Conservation (phyloP, 2,797 vertebrate species). For the Selene dorsalis region DNA sequence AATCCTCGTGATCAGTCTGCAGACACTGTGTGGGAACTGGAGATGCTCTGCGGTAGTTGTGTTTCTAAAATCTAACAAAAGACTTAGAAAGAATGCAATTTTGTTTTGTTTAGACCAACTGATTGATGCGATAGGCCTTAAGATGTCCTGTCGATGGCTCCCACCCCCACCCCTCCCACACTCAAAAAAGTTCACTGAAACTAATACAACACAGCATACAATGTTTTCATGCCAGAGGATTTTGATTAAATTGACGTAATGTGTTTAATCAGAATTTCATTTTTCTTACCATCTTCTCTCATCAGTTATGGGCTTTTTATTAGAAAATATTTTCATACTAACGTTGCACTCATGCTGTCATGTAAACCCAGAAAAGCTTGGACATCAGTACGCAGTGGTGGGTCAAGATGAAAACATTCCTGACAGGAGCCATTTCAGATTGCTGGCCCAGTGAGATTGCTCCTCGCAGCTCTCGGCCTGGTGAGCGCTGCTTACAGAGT, state of each 20-base stretch:
- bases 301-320: slow-evolving; percentile 28
- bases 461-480: slow-evolving; percentile 52
- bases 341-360: slow-evolving; percentile 18
- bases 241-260: slow-evolving; percentile 60
- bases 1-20: slow-evolving; percentile 7
- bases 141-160: slow-evolving; percentile 30
- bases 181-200: not conserved
- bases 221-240: slow-evolving; percentile 37
- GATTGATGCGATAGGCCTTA: slow-evolving; percentile 28
- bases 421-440: slow-evolving; percentile 64
- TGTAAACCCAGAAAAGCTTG: slow-evolving; percentile 45
- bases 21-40: slow-evolving; percentile 14
- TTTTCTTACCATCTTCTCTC: slow-evolving; percentile 33
- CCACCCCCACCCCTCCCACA: not conserved
- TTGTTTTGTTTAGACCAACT: slow-evolving; percentile 24
- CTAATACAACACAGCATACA: slow-evolving; percentile 36
- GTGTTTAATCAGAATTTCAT: slow-evolving; percentile 49
- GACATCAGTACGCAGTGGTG: slow-evolving; percentile 28
- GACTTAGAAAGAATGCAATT: slow-evolving; percentile 18
- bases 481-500: slow-evolving; percentile 61
- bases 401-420: slow-evolving; percentile 60
- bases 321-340: slow-evolving; percentile 10
- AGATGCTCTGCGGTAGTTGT: slow-evolving; percentile 29
- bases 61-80: slow-evolving; percentile 23
- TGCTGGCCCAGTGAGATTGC: slow-evolving; percentile 43